Evolutionary conservation across 2,888 invertebrate species (phyloP).

Genomic region (Asteroscopus sphinx): DNA sequence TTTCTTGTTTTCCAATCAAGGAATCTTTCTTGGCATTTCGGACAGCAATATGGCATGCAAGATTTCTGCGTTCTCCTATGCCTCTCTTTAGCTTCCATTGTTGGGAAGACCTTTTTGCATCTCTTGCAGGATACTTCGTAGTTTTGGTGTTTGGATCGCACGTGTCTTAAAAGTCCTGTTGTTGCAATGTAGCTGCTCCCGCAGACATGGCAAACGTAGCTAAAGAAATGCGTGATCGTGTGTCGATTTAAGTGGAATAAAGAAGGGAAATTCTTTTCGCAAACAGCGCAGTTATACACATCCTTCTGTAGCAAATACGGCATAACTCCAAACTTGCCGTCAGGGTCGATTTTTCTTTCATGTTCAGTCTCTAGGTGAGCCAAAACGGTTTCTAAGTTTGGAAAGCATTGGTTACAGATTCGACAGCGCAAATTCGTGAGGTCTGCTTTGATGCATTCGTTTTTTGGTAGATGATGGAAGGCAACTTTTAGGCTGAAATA

Average conservation of each 20-base stretch:
- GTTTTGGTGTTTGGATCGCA: slow-evolving; percentile 79
- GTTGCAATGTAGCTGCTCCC: slow-evolving; percentile 82
- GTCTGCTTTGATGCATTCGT: slow-evolving; percentile 82
- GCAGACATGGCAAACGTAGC: slow-evolving; percentile 82
- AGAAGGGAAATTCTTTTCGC: slow-evolving; percentile 76
- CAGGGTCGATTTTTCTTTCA: slow-evolving; percentile 63
- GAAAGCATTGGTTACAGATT: slow-evolving; percentile 64
- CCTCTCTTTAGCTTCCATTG: slow-evolving; percentile 81
- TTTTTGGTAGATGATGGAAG: slow-evolving; percentile 79
- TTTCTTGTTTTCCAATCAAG: slow-evolving; percentile 76
- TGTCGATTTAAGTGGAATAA: slow-evolving; percentile 80
- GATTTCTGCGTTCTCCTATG: slow-evolving; percentile 78
- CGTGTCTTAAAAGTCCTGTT: slow-evolving; percentile 77
- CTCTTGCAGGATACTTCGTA: slow-evolving; percentile 79
- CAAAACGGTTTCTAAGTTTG: slow-evolving; percentile 69
- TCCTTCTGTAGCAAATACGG: slow-evolving; percentile 77
- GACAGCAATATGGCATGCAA: slow-evolving; percentile 83
- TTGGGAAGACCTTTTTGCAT: slow-evolving; percentile 79
- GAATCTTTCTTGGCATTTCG: slow-evolving; percentile 79
- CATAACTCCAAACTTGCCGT: slow-evolving; percentile 79
- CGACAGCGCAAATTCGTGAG: slow-evolving; percentile 76
- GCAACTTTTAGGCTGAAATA: slow-evolving; percentile 77
- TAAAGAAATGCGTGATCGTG: slow-evolving; percentile 81
- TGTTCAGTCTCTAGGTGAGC: slow-evolving; percentile 71
- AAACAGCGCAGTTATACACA: slow-evolving; percentile 75